These are phyloP conservation scores for Dicycla oo DNA, from an alignment of 2,888 invertebrate species.

Conservation along the genomic window DNA sequence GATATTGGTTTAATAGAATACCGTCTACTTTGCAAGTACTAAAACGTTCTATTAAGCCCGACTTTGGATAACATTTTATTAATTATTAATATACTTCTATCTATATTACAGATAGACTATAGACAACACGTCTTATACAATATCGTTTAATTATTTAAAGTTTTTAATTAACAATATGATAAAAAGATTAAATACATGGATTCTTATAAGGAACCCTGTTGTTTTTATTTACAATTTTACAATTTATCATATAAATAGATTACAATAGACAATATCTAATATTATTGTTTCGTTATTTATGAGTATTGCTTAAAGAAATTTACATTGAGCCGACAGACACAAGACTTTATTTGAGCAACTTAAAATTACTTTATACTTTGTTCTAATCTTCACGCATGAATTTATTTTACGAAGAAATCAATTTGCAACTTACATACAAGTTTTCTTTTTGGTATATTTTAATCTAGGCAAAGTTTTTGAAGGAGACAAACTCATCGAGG, in stretches of 20 bases:
- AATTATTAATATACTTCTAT: slow-evolving; percentile 62
- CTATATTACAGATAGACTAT: slow-evolving; percentile 60
- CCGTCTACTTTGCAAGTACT: slow-evolving; percentile 60
- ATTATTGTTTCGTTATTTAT: slow-evolving; percentile 73
- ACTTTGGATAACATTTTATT: slow-evolving; percentile 61
- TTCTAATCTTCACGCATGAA: slow-evolving; percentile 21
- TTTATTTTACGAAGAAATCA: slow-evolving; percentile 18
- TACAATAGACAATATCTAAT: slow-evolving; percentile 61
- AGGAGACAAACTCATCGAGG: not conserved
- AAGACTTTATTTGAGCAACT: slow-evolving; percentile 59
- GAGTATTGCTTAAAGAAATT: slow-evolving; percentile 65
- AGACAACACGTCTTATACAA: slow-evolving; percentile 61
- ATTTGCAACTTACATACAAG: slow-evolving; percentile 31
- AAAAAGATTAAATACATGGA: slow-evolving; percentile 66
- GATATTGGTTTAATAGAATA: slow-evolving; percentile 48
- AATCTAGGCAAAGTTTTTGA: slow-evolving; percentile 9
- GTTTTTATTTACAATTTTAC: slow-evolving; percentile 66
- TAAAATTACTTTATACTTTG: slow-evolving; percentile 52
- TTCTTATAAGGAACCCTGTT: slow-evolving; percentile 77
- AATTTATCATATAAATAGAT: slow-evolving; percentile 49
- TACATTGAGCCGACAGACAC: slow-evolving; percentile 66
- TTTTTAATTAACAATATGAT: slow-evolving; percentile 57
- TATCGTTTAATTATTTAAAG: slow-evolving; percentile 49
- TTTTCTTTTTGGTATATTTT: slow-evolving; percentile 25
- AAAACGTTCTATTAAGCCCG: slow-evolving; percentile 69